Conservation (phyloP, 2,888 invertebrate species). For the Xiphydria camelus region DNA sequence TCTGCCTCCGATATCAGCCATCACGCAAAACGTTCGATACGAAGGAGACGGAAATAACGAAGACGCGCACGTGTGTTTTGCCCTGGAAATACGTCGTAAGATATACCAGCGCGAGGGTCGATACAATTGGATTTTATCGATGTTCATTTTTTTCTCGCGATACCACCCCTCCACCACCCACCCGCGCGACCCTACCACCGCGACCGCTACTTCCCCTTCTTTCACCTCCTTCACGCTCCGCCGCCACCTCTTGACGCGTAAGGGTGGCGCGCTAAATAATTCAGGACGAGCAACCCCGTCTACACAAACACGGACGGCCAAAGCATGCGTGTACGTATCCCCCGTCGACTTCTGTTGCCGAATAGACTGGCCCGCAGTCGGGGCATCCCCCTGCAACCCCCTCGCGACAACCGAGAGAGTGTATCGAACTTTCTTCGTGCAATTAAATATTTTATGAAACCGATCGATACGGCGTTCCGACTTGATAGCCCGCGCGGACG, state of each 20-base stretch:
- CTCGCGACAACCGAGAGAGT: no score
- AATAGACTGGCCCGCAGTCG: neutral
- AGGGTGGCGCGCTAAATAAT: slow-evolving; percentile 19
- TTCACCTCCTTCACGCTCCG: neutral
- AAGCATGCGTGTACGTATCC: slow-evolving; percentile 4
- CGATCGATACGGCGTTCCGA: slow-evolving; percentile 46
- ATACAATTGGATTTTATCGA: slow-evolving; percentile 1
- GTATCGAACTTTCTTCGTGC: slow-evolving; percentile 50
- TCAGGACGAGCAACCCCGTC: slow-evolving; percentile 15
- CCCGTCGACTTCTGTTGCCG: neutral
- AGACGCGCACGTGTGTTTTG: no score
- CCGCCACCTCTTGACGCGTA: slow-evolving; percentile 1
- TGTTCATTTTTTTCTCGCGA: slow-evolving; percentile 7
- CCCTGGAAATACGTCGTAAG: neutral
- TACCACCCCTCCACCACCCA: no score
- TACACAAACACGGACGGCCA: slow-evolving; percentile 3
- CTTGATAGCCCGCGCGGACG: no score
- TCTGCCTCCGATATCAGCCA: no score
- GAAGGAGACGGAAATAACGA: no score
- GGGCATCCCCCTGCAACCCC: no score
- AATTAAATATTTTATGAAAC: slow-evolving; percentile 48
- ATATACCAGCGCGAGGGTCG: neutral
- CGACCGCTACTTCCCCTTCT: no score
- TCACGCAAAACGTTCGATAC: no score
- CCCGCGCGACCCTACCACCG: no score